A percentile compares a stretch with the other conserved stretches of the same genome.
Evolutionary conservation across 2,888 invertebrate species (phyloP).

Genomic region (Pristionchus fissidentatus): DNA sequence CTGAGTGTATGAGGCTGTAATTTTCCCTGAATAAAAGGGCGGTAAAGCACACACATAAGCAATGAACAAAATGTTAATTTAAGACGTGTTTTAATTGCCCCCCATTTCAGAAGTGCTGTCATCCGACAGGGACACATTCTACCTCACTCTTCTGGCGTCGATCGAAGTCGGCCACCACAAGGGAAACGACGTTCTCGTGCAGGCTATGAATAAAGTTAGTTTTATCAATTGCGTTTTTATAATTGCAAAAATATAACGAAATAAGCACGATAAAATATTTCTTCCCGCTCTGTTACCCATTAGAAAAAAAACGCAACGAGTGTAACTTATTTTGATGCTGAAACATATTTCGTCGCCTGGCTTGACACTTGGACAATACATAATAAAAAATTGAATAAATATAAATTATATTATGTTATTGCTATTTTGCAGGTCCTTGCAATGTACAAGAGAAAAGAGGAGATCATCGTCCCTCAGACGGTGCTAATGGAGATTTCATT

Average conservation of each 20-base stretch:
- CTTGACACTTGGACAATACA: background rate
- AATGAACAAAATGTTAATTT: too few species aligned
- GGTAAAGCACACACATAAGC: too few species aligned
- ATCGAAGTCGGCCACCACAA: constrained; percentile 96
- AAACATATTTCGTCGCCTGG: background rate
- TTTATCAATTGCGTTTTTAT: too few species aligned
- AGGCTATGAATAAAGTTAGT: constrained; percentile 76
- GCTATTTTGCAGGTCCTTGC: constrained; percentile 67
- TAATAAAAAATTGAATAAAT: background rate
- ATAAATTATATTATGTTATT: background rate
- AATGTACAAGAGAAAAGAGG: constrained; percentile 74
- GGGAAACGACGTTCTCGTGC: constrained; percentile 88
- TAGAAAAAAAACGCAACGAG: too few species aligned
- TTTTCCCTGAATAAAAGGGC: too few species aligned
- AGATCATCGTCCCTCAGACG: constrained; percentile 74
- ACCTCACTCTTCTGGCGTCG: constrained; percentile 92
- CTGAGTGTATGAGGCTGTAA: too few species aligned
- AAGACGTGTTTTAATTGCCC: too few species aligned
- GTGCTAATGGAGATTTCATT: constrained; percentile 75
- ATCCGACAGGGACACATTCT: constrained; percentile 75
- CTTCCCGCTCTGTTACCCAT: too few species aligned
- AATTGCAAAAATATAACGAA: background rate
- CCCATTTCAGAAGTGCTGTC: constrained; percentile 54
- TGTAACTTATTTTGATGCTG: too few species aligned
- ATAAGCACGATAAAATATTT: too few species aligned